Percentiles rank a stretch among this genome's conserved stretches.
Conservation (phyloP, 2,797 vertebrate genomes). For the Gallinago solitaria region DNA sequence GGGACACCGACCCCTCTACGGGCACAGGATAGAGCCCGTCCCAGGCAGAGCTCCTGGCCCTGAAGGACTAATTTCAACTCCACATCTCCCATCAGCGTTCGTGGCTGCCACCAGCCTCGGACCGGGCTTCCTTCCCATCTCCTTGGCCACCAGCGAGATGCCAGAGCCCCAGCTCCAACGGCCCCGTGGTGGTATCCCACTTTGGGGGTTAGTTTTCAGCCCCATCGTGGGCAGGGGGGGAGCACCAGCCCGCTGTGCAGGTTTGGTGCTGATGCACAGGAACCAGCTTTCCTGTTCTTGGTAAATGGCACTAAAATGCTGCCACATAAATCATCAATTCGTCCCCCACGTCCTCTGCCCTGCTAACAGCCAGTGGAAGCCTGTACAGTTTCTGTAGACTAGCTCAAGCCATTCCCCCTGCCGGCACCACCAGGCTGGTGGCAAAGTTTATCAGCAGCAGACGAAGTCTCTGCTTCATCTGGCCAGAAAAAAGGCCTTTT, state of each 20-base stretch:
- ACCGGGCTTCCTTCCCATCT: background rate
- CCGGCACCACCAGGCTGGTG: background rate
- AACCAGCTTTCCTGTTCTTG: background rate
- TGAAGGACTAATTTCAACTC: background rate
- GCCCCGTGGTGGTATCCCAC: rapidly evolving
- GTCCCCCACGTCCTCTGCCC: background rate
- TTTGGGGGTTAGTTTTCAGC: background rate
- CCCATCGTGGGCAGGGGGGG: background rate
- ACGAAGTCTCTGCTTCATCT: background rate
- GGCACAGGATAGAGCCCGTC: background rate
- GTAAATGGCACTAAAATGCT: background rate
- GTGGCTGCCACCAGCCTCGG: background rate
- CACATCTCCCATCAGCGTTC: background rate
- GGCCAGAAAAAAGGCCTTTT: background rate
- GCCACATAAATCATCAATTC: background rate
- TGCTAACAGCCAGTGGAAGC: background rate
- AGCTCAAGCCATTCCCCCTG: background rate
- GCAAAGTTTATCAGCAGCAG: background rate
- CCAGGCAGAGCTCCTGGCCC: background rate
- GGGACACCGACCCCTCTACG: rapidly evolving
- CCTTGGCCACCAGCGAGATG: background rate
- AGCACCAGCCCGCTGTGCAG: background rate
- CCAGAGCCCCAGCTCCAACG: background rate
- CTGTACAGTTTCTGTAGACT: background rate
- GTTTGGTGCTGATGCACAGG: background rate